Conservation (phyloP, 2,888 invertebrate species). For the Sabatieria punctata region DNA sequence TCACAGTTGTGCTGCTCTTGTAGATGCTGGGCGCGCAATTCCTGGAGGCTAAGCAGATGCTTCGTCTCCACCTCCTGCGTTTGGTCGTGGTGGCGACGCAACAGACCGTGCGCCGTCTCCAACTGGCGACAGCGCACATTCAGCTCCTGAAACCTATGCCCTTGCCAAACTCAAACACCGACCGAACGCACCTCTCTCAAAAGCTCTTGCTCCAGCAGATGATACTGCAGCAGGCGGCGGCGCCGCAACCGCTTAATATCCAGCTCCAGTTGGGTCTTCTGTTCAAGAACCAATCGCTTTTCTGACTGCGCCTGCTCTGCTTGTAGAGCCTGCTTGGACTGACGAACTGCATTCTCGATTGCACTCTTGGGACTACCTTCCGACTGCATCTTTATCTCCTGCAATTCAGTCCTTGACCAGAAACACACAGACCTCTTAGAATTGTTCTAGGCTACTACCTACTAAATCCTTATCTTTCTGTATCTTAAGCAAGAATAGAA, state of each 20-base stretch:
- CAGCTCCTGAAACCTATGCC: conserved; percentile 51
- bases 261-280: conserved; percentile 73
- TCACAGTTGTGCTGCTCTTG: conserved; percentile 24
- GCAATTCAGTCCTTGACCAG: neutral
- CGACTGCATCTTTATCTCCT: conserved; percentile 15
- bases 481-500: no score
- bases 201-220: conserved; percentile 74
- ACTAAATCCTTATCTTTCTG: no score
- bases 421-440: conserved; percentile 13
- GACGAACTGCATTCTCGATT: conserved; percentile 9
- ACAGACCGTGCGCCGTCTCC: conserved; percentile 81
- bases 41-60: conserved; percentile 84
- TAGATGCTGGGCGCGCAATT: conserved; percentile 31
- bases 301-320: conserved; percentile 78
- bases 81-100: conserved; percentile 85
- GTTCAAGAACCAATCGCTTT: conserved; percentile 63
- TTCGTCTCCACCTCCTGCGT: conserved; percentile 87
- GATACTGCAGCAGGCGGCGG: conserved; percentile 65
- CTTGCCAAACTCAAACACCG: neutral
- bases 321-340: conserved; percentile 42
- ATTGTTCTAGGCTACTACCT: no score
- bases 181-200: conserved; percentile 53
- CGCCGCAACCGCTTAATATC: conserved; percentile 80
- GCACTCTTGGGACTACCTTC: conserved; percentile 9
- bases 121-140: conserved; percentile 83